Base-by-base conservation (phyloP, 2,888 invertebrate species). In the Drosophila testacea region DNA sequence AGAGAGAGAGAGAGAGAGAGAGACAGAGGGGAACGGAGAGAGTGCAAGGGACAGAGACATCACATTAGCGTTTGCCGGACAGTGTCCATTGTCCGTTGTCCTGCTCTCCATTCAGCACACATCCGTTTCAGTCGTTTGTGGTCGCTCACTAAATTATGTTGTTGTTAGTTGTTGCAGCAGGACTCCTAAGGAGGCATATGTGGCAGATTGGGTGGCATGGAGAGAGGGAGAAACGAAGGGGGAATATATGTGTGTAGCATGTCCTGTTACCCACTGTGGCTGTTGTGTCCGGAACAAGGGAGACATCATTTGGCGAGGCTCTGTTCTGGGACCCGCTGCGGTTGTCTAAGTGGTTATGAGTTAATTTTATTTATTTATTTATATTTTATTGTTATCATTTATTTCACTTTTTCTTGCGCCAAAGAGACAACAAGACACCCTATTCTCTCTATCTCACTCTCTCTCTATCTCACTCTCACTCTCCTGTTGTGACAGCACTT, bases 321-420 rank as follows among this genome's bases (percentile, higher is more conserved):
- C 22, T 22, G 22, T 22, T 22, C 41, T 57, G 69, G 65, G 60
- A 69, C 68, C 50, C 77, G 63, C 71, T 71, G 70, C 73, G 83
- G 77, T 73, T 68, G 59, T 65, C 83, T 81, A 90, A 90, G 86
- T 89, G 86, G 90, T 86, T 86, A 88, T 90, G 87, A 86, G 88
- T 88, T 86, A 86, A 90, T 90, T 90, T 85, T 86, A 86, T 89
- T 89, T 89, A 85, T 89, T 89, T 85, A 85, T 89, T 89, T 89
- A 85, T 88, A 88, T 89, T 85, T 89, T 89, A 85, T 89, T 88
- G 84, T 85, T 73, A 68, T 85, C 88, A 85, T 85, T 89, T 85
- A 83, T 89, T 77, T 87, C 73, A 81, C 73, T 82, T 77, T 56
- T 55, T 36, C 46, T n/a, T 32, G 16, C 39, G 36, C 6, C 11